These are phyloP conservation scores for Mobula birostris DNA, from an alignment of 2,113 vertebrate species.

Conservation along the genomic window DNA sequence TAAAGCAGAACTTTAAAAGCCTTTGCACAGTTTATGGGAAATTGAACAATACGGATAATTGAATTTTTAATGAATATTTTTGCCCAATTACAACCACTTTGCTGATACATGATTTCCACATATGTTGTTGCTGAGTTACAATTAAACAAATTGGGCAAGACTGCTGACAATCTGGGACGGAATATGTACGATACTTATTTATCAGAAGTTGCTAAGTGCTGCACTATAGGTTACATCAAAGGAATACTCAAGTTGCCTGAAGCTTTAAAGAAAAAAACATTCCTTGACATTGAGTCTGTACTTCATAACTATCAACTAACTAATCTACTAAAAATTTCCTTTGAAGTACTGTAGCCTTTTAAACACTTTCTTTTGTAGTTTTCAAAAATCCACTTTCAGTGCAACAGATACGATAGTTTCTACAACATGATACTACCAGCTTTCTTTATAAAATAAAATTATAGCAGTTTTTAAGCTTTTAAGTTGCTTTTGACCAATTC, in stretches of 20 bases:
- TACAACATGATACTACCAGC: conserved; percentile 12
- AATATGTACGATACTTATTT: conserved; percentile 22
- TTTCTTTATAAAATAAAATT: neutral
- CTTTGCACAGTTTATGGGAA: conserved; percentile 57
- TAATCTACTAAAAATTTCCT: conserved; percentile 23
- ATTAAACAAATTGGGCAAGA: neutral
- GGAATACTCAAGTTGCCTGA: conserved; percentile 14
- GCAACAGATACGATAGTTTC: neutral
- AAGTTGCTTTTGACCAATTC: neutral
- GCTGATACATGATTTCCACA: conserved; percentile 55
- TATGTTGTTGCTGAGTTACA: conserved; percentile 47
- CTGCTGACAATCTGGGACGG: neutral
- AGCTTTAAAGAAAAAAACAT: conserved; percentile 20
- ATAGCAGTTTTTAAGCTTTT: conserved; percentile 1
- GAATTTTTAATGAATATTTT: conserved; percentile 58
- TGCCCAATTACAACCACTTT: conserved; percentile 51
- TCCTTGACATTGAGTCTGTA: conserved; percentile 22
- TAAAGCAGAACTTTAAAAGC: conserved; percentile 57
- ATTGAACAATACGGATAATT: conserved; percentile 54
- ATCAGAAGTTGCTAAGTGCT: conserved; percentile 26
- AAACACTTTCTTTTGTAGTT: conserved; percentile 26
- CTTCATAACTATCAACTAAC: conserved; percentile 34
- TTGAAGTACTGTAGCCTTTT: conserved; percentile 16
- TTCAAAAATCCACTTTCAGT: conserved; percentile 1
- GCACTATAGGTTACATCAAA: conserved; percentile 28